Evolutionary conservation across 23 tunicate species (phyloP), one percentile per base, ranked within the genome.

Genomic region (Ciona savignyi): DNA sequence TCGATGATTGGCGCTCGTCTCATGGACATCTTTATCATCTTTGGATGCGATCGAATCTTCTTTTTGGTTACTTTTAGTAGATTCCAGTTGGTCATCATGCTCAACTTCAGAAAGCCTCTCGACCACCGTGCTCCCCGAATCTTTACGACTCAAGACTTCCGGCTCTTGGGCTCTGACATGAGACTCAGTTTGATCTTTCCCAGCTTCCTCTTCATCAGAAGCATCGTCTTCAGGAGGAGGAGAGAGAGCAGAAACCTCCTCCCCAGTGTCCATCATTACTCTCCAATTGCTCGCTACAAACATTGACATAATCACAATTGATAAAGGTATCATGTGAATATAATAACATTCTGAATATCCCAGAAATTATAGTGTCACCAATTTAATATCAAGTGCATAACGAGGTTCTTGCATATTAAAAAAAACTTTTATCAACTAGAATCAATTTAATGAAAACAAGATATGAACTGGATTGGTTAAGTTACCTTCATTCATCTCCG

Each of bases 401-500:
- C n/a, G n/a, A n/a, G n/a, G n/a, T n/a, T n/a, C n/a, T n/a, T n/a
- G n/a, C n/a, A n/a, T n/a, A n/a, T n/a, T n/a, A n/a, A n/a, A 23
- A 65, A 23, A 65, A 65, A 65, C 9, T 23, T 65, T 65, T 15
- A n/a, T 23, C 11, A 23, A 23, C n/a, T n/a, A n/a, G 25, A 19
- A 65, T 15, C 27, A 15, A n/a, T 65, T 15, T 9, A 65, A 65
- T 25, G 9, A 65, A 65, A n/a, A 65, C 23, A 9, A 9, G 20
- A 65, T 15, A n/a, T 65, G 20, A n/a, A 25, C 20, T 9, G 23
- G 9, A 65, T 23, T 65, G 23, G 27, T 26, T 32, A 67, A 67
- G 22, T 25, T 27, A 90, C 97, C 93, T 75, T 91, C 97, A 72
- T 88, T 88, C 81, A 91, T 62, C 66, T 95, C 99, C 15, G 99